A percentile compares a stretch with the other conserved stretches of the same genome.
These are phyloP conservation scores for Heliconius sara DNA, from an alignment of 2,888 invertebrate species.

Conservation along the genomic window DNA sequence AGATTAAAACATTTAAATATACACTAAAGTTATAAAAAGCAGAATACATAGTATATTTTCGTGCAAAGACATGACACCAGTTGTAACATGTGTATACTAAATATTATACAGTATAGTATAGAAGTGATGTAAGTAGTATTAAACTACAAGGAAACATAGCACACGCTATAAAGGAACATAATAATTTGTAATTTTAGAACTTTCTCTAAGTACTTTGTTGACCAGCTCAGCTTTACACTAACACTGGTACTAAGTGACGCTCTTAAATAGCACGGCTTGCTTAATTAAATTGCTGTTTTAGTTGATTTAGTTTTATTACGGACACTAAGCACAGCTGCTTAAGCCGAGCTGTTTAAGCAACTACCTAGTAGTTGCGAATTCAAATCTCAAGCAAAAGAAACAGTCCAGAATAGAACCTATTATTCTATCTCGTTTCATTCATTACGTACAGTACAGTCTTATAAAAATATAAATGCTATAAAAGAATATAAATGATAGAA, in stretches of 20 bases:
- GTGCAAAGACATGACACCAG: background rate
- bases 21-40: no score
- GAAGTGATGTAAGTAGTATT: background rate
- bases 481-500: no score
- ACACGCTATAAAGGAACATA: background rate
- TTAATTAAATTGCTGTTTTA: slow-evolving; percentile 9
- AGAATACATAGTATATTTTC: background rate
- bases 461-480: no score
- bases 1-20: no score
- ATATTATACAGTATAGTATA: background rate
- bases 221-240: slow-evolving; percentile 12
- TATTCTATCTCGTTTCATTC: no score
- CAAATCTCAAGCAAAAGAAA: background rate
- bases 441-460: no score
- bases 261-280: background rate
- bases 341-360: no score
- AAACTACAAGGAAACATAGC: background rate
- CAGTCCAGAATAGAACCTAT: no score
- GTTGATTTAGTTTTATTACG: background rate
- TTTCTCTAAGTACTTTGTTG: slow-evolving; percentile 17
- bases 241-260: slow-evolving; percentile 14
- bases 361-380: background rate
- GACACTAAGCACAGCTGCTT: background rate
- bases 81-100: background rate
- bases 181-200: slow-evolving; percentile 16